Evolutionary conservation across 2,797 vertebrate species (phyloP).

Genomic region (Dendrocincla tyrannina): DNA sequence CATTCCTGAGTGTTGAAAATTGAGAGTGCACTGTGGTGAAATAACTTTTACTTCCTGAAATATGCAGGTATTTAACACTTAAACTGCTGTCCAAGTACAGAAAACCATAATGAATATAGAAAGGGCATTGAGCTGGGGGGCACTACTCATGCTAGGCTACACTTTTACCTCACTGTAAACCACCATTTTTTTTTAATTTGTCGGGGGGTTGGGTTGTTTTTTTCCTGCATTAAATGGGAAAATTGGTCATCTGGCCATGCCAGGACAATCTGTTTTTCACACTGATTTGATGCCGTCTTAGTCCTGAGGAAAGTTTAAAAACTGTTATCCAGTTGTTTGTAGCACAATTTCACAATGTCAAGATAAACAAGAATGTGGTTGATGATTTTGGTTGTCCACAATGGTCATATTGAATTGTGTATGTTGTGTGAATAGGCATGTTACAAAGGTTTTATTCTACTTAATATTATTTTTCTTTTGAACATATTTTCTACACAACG

Average conservation of each 20-base stretch:
- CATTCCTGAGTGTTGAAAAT: neutral
- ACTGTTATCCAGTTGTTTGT: neutral
- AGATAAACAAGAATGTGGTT: neutral
- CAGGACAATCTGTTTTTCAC: slow-evolving; percentile 12
- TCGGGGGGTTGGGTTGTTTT: neutral
- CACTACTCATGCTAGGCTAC: neutral
- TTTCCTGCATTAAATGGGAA: neutral
- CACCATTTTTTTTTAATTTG: neutral
- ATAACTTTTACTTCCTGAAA: neutral
- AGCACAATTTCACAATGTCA: neutral
- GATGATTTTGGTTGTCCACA: neutral
- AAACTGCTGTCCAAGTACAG: neutral
- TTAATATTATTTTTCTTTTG: slow-evolving; percentile 1
- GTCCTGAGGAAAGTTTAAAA: neutral
- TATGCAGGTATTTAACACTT: neutral
- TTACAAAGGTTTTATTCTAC: neutral
- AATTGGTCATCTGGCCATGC: neutral
- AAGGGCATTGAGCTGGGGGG: neutral
- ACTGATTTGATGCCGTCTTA: neutral
- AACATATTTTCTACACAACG: neutral
- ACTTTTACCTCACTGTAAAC: neutral
- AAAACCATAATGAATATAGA: neutral
- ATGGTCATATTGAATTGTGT: neutral
- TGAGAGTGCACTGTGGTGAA: neutral
- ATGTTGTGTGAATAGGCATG: neutral